Conservation (phyloP, 2,113 vertebrate species). For the Vicugna pacos region DNA sequence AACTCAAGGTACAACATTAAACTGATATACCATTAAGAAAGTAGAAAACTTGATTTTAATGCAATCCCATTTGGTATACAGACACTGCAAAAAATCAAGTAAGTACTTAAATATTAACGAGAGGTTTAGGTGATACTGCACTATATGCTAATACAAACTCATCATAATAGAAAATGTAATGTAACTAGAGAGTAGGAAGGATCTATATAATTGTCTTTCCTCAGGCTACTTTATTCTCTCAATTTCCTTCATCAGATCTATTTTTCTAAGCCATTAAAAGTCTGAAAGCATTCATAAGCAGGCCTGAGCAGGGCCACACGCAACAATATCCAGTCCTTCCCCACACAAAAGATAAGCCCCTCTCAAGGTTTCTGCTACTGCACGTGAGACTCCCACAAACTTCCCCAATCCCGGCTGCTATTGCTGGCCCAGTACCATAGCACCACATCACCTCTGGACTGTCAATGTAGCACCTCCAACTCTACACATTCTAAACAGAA, state of each 20-base stretch:
- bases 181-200: too few species aligned
- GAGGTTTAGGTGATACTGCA: background rate
- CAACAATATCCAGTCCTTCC: background rate
- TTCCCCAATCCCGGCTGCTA: background rate
- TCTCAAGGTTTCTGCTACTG: background rate
- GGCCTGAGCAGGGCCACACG: background rate
- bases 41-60: background rate
- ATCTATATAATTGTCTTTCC: background rate
- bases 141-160: background rate
- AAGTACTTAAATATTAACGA: background rate
- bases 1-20: slow-evolving; percentile 43
- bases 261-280: background rate
- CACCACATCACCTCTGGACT: background rate
- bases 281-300: slow-evolving; percentile 46
- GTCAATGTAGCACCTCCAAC: background rate
- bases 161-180: background rate
- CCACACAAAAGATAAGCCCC: background rate
- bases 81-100: background rate
- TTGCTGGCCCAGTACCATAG: background rate
- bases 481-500: background rate
- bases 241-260: slow-evolving; percentile 7
- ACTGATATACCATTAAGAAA: background rate
- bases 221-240: background rate
- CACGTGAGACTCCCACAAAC: background rate
- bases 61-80: background rate